Evolutionary conservation across 2,888 invertebrate genomes (phyloP), one percentile per base, ranked within the genome.

Genomic region (Cephonodes hylas): DNA sequence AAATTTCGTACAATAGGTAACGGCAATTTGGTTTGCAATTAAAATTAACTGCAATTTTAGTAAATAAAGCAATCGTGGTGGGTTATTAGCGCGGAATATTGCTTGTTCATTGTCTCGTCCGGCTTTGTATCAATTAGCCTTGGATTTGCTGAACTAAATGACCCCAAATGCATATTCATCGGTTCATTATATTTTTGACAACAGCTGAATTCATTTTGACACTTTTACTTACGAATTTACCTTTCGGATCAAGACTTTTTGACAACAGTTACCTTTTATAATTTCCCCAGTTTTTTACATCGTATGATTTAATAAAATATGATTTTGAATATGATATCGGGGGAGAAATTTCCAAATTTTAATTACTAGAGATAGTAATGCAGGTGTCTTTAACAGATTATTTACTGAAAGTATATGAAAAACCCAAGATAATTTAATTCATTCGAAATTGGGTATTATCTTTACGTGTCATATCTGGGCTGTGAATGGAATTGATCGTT

Each of bases 101-200:
- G 27, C 27, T 31, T 10, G 53, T 59, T 38, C 58, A 59, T 62
- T 34, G 63, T 31, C 27, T 53, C 27, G 53, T 18, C 53, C 31
- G 53, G 31, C 18, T 53, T 6, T 4, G 27, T 18, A 15, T 59
- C 27, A 44, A 53, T 18, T 27, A 53, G 8, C 48, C 48, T 15
- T 22, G 48, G 23, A 38, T 10, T 4, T n/a, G n/a, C 2, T 38
- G n/a, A n/a, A 8, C 38, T 38, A 38, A n/a, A 38, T 8, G 38
- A 38, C 38, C n/a, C 38, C n/a, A 38, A 38, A 38, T 38, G 38
- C n/a, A 38, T 4, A 38, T 38, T 38, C n/a, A n/a, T 38, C 38
- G 13, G 38, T 10, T 38, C n/a, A 38, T 38, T 38, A 38, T n/a
- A n/a, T n/a, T n/a, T n/a, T n/a, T n/a, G n/a, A n/a, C n/a, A n/a